Evolutionary conservation across 2,113 vertebrate species (phyloP), one percentile per base, ranked within the genome.

Genomic region (Chaetodon trifascialis): DNA sequence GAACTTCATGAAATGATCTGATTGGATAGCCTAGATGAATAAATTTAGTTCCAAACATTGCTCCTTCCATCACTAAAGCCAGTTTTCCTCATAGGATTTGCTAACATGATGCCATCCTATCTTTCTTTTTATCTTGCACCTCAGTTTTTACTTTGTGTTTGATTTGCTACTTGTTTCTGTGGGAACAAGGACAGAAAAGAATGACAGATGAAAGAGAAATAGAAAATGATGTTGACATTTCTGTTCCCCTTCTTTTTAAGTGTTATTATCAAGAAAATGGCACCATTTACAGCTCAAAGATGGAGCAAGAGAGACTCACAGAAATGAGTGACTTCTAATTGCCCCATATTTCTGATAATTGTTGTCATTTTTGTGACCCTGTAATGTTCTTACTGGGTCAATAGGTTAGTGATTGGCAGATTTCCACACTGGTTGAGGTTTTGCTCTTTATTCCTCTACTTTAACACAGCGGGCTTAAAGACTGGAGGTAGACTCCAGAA

Each of bases 261-360:
- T 86, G 71, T 40, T 58, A 80, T 76, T 83, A 89, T 88, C 65
- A 90, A 84, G 73, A 69, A 90, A 87, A 91, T 86, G 56, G 69
- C 63, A 38, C 75, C 73, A 46, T 84, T 91, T 89, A 74, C 44
- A 67, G 74, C 76, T 72, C 16, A 11, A n/a, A 86, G 79, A 89
- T 54, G 38, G 60, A 51, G 1, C 60, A 38, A 44, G 30, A 82
- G 30, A 52, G 67, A 74, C 64, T 80, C 76, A 9, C 75, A 55
- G 52, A 38, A 81, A 68, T 60, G 86, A 90, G 21, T 80, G 85
- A 78, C 77, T n/a, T n/a, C 62, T 86, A 88, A 87, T 88, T 85
- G 51, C 56, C 62, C 60, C 34, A 4, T 30, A 49, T 84, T 84
- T 73, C 77, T 52, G 38, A 80, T 78, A 83, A 86, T 80, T 73